Percentiles rank a stretch among this genome's conserved stretches.
Conservation (phyloP, 2,797 vertebrate species). For the Argyrosomus regius region DNA sequence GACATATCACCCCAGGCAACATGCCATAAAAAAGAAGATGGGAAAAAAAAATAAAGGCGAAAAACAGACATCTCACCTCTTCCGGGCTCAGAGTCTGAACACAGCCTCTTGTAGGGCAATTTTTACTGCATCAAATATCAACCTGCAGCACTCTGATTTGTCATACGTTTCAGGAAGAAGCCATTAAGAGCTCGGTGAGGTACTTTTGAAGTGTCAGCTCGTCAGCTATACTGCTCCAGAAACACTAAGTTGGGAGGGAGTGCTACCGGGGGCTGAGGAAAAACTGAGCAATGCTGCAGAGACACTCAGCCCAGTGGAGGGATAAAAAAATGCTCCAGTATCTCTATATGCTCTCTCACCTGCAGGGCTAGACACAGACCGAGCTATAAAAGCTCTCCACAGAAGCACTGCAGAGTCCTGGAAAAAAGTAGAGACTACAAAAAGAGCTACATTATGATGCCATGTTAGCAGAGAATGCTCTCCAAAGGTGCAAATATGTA, state of each 20-base stretch:
- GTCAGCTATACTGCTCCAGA: slow-evolving; percentile 59
- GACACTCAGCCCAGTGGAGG: slow-evolving; percentile 40
- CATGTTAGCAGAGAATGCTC: background rate
- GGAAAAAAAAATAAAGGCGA: slow-evolving; percentile 2
- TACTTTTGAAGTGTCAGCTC: slow-evolving; percentile 71
- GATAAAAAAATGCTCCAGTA: slow-evolving; percentile 43
- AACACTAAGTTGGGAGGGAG: slow-evolving; percentile 54
- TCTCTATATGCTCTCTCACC: slow-evolving; percentile 45
- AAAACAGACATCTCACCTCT: slow-evolving; percentile 28
- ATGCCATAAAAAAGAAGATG: slow-evolving; percentile 21
- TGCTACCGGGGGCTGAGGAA: slow-evolving; percentile 23
- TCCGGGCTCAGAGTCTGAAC: background rate
- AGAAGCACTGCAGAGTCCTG: slow-evolving; percentile 53
- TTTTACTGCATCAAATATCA: slow-evolving; percentile 57
- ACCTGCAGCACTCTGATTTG: slow-evolving; percentile 58
- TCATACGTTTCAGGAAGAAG: slow-evolving; percentile 47
- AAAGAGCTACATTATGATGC: background rate
- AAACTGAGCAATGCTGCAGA: slow-evolving; percentile 57
- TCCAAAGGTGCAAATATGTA: slow-evolving; percentile 20
- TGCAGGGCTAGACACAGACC: slow-evolving; percentile 46
- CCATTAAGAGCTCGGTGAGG: slow-evolving; percentile 57
- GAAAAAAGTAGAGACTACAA: slow-evolving; percentile 17
- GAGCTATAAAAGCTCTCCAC: slow-evolving; percentile 30
- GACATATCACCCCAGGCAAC: slow-evolving; percentile 18
- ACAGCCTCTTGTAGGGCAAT: slow-evolving; percentile 40